Base-by-base conservation (phyloP, 1,140 invertebrate species). In the Scaptomyza pallida region DNA sequence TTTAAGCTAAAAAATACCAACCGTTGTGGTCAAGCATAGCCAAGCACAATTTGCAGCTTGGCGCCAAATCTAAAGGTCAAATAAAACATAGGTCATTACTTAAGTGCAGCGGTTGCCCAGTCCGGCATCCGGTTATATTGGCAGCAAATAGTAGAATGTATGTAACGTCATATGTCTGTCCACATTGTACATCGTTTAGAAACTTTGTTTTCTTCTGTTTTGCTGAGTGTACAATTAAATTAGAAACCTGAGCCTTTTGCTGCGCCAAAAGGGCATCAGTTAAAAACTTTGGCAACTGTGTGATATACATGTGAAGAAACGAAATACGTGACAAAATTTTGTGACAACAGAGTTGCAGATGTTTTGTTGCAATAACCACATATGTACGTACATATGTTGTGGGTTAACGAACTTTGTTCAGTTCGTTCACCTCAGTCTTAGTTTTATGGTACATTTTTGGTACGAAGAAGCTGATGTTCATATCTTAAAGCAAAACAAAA, bases 321-420 rank as follows among this genome's bases (percentile, higher is more conserved):
- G 63, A 78, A 75, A 62, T 88, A 86, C 81, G 81, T 88, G 82
- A 86, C 77, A 78, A 57, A 62, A 78, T 75, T 83, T 73, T 61
- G 56, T 63, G 60, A n/a, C 33, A 61, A 54, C 50, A 23, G 19
- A 10, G 44, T 44, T 47, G 44, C 40, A 68, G 64, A 72, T 70
- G 67, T 55, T 15, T 45, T 37, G 33, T 19, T 9, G 9, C 19
- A 5, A 15, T 21, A 30, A 10, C 21, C 26, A 62, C 13, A 56
- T 50, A 35, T 51, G 19, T 69, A n/a, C n/a, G n/a, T n/a, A n/a
- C n/a, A n/a, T n/a, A n/a, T n/a, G n/a, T n/a, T n/a, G n/a, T n/a
- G n/a, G n/a, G 56, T 68, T 48, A 23, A 40, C 56, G 61, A 65
- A 61, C 67, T 70, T 23, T 54, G 41, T n/a, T 50, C 33, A 63